phyloP scores from a whole-genome alignment of 2,888 invertebrate species.

The Electrophaes corylata region DNA sequence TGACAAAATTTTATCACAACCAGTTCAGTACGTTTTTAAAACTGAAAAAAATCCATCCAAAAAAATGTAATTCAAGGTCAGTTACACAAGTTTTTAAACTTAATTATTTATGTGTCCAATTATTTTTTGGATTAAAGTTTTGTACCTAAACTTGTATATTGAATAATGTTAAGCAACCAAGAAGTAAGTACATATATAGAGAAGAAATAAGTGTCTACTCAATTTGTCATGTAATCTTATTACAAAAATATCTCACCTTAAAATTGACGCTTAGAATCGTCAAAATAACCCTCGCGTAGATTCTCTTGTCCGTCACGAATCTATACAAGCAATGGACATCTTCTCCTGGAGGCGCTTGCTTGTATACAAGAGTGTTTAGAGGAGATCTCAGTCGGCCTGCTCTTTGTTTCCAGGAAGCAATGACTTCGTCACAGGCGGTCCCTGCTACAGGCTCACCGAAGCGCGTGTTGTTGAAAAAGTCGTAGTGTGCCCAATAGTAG shows the following conservation, averaged over 20 bases:
- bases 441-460: constrained; percentile 92
- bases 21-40: no score
- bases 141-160: no score
- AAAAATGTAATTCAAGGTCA: no score
- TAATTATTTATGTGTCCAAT: no score
- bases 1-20: no score
- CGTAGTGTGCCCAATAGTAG: constrained; percentile 97
- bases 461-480: constrained; percentile 95
- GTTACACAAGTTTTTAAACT: no score
- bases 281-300: constrained; percentile 92
- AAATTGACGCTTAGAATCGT: constrained; percentile 91
- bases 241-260: constrained; percentile 82
- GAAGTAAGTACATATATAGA: no score
- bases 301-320: constrained; percentile 92
- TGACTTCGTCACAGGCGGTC: constrained; percentile 94
- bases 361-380: constrained; percentile 94
- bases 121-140: no score
- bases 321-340: constrained; percentile 93
- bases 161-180: no score
- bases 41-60: no score
- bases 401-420: constrained; percentile 92
- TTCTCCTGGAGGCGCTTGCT: constrained; percentile 88
- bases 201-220: no score
- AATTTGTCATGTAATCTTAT: no score
- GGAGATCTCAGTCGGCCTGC: constrained; percentile 92